Conservation (phyloP, 2,888 invertebrate species). For the Lissonota sp. region DNA sequence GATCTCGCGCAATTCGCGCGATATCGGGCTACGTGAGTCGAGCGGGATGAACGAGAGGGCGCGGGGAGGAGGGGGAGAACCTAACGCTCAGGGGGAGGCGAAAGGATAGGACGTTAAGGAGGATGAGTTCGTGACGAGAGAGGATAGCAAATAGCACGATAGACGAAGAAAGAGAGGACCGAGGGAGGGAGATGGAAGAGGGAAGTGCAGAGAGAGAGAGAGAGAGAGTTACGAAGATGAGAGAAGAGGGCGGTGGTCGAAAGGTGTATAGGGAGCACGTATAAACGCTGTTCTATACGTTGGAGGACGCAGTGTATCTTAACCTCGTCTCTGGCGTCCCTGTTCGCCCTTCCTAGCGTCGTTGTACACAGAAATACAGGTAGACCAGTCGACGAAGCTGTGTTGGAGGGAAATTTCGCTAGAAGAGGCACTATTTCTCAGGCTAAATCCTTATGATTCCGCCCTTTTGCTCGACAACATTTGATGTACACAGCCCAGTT, state of each 20-base stretch:
- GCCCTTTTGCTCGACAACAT: background rate
- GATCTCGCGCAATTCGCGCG: slow-evolving; percentile 41
- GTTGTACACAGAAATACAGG: slow-evolving; percentile 37
- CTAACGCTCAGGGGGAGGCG: background rate
- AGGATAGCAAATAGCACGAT: slow-evolving; percentile 39
- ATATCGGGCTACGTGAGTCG: slow-evolving; percentile 66
- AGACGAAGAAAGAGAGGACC: slow-evolving; percentile 40
- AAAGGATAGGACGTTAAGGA: slow-evolving; percentile 50
- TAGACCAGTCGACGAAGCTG: slow-evolving; percentile 20
- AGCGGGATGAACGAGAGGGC: slow-evolving; percentile 45
- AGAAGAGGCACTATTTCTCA: background rate
- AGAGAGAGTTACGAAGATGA: slow-evolving; percentile 32
- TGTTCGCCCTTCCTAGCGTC: slow-evolving; percentile 13
- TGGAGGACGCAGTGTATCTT: slow-evolving; percentile 56
- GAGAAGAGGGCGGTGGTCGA: slow-evolving; percentile 44
- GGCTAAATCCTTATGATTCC: no score
- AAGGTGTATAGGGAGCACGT: slow-evolving; percentile 63
- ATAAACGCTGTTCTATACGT: slow-evolving; percentile 50
- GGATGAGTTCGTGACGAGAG: slow-evolving; percentile 55
- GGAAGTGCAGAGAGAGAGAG: slow-evolving; percentile 33
- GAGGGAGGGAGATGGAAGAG: slow-evolving; percentile 40
- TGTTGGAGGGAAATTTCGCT: slow-evolving; percentile 1
- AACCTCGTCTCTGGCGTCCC: slow-evolving; percentile 32
- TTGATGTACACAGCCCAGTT: slow-evolving; percentile 22
- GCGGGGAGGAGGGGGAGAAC: slow-evolving; percentile 21